Base-by-base conservation (phyloP, 1,140 invertebrate genomes). In the Megalopta genalis region DNA sequence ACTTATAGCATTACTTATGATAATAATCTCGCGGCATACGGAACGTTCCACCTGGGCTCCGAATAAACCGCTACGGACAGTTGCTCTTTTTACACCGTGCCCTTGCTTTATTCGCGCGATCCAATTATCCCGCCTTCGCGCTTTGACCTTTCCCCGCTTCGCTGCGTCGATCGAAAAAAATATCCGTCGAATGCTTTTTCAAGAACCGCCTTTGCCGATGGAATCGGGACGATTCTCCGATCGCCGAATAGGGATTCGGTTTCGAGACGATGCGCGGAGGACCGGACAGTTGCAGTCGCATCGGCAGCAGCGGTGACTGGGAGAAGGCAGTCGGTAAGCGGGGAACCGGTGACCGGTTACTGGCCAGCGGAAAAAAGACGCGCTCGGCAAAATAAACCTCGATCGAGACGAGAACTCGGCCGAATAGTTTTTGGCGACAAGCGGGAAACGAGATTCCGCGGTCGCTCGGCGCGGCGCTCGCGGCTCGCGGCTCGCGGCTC, bases 401-500 rank as follows among this genome's bases (percentile, higher is more conserved):
- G 16, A 2, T 10, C 62, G 39, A 3, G 66, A 68, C 25, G 46
- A 10, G 6, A 54, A 68, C 25, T 32, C 54, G 21, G 39, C 63
- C 63, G 63, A 65, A 65, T 65, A 54, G 18, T 71, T 77, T 71
- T 63, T 42, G 46, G 67, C 9, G 46, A 77, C 76, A 62, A 77
- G 68, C 60, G 32, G 65, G 66, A 76, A 71, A 71, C 66, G 68
- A 77, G 76, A 77, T 77, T 77, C 71, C 68, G 76, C 59, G 76
- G 76, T 49, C 68, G 76, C 76, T 52, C 76, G 75, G 39, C 12
- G 5, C 9, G 9, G 42, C 42, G 42, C 9, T 32, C 32, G 32
- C 1, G 1, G 32, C 32, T 32, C 32, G 32, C 1, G 1, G 32
- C 32, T 32, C 32, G 32, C 32, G 1, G 32, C 32, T 32, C 12